phyloP scores from a whole-genome alignment of 2,888 invertebrate species.

The Siphonodentalium dalli region DNA sequence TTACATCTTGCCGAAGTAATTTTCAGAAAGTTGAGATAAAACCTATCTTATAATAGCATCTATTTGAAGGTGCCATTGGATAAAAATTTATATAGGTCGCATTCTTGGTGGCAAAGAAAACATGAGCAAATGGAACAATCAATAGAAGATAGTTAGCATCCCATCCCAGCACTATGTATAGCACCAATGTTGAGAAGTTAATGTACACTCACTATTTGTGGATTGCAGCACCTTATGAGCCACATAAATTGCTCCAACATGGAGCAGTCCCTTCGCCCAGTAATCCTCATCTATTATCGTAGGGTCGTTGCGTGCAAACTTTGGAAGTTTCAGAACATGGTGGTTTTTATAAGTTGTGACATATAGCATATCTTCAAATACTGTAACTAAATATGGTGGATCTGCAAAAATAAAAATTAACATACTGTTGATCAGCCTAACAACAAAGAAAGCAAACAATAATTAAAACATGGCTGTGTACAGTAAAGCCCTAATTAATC shows the following conservation, averaged over 20 bases:
- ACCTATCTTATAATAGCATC: too few relatives aligned
- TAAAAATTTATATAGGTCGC: too few relatives aligned
- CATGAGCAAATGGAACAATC: too few relatives aligned
- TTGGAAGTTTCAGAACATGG: slow-evolving; percentile 73
- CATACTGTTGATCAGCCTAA: too few relatives aligned
- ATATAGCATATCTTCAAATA: slow-evolving; percentile 77
- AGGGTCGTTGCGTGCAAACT: slow-evolving; percentile 69
- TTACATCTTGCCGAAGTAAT: too few relatives aligned
- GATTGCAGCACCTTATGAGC: slow-evolving; percentile 76
- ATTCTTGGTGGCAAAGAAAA: too few relatives aligned
- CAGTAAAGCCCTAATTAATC: too few relatives aligned
- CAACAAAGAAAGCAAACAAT: not conserved
- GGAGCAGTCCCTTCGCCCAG: slow-evolving; percentile 13
- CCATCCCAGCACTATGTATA: too few relatives aligned
- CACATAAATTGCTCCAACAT: slow-evolving; percentile 69
- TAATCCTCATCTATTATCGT: slow-evolving; percentile 3
- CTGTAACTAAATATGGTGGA: slow-evolving; percentile 76
- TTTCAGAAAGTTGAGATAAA: too few relatives aligned
- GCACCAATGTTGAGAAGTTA: too few relatives aligned
- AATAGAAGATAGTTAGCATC: too few relatives aligned
- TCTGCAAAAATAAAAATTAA: slow-evolving; percentile 65
- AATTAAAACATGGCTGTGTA: not conserved
- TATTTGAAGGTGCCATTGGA: too few relatives aligned
- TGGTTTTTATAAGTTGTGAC: slow-evolving; percentile 74
- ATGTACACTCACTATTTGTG: slow-evolving; percentile 47